Conservation (phyloP, 2,888 invertebrate genomes). For the Prosopocoilus inquinatus region DNA sequence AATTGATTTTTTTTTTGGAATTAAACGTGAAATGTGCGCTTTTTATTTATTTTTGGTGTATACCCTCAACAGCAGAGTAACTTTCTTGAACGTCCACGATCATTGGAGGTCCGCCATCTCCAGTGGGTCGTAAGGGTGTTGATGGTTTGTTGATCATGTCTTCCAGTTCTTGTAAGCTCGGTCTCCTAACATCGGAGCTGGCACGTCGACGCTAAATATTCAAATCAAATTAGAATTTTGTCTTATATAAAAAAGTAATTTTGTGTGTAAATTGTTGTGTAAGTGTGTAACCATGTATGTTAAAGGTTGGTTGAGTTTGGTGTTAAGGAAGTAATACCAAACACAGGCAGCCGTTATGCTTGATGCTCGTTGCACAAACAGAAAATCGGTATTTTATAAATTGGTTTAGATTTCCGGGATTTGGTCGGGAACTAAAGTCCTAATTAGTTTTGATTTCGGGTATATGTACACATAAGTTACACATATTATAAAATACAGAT, state of each 20-base stretch:
- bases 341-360: conserved; percentile 6
- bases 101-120: conserved; percentile 79
- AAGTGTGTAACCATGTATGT: not conserved
- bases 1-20: not conserved
- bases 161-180: conserved; percentile 87
- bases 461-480: too few relatives aligned
- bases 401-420: too few relatives aligned
- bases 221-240: conserved; percentile 7
- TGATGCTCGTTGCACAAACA: not conserved
- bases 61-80: conserved; percentile 96
- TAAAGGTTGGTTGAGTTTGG: conserved; percentile 1
- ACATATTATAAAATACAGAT: too few relatives aligned
- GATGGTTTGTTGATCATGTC: conserved; percentile 89
- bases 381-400: not conserved
- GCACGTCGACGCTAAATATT: conserved; percentile 64
- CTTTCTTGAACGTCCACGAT: conserved; percentile 93
- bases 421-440: too few relatives aligned
- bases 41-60: not conserved
- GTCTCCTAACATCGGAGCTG: conserved; percentile 85
- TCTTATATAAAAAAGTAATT: not conserved
- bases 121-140: conserved; percentile 79
- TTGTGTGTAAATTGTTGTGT: conserved; percentile 7
- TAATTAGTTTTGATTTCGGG: too few relatives aligned
- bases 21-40: conserved; percentile 4
- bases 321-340: conserved; percentile 1